Base-by-base conservation (phyloP, 2,888 invertebrate genomes). In the Nemoura dubitans region DNA sequence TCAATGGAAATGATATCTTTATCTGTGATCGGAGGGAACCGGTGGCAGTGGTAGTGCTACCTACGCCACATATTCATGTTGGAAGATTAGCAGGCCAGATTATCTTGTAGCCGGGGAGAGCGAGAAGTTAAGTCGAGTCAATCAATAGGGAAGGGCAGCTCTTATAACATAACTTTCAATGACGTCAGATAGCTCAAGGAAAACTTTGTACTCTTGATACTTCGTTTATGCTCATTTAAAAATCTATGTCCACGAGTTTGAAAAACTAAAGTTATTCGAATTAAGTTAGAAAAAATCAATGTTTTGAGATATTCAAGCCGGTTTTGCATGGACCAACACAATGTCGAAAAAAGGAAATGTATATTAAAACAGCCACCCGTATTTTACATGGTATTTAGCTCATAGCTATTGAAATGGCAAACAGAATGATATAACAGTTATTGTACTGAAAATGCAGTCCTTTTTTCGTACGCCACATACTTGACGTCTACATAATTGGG, bases 161-260 rank as follows among this genome's bases (percentile, higher is more conserved):
- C 59, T 59, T 59, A 59, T 59, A 59, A 59, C 59, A 59, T 59
- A 59, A 59, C 59, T 59, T 59, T 21, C 59, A 59, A 21, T 59
- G 59, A 59, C 59, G 59, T 59, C 59, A 59, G 59, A 59, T 59
- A 59, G 21, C 59, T 59, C 59, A 59, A 21, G 59, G 59, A 59
- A 59, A 59, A 59, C 59, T 59, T 59, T 59, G 2, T 59, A 16
- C 59, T 59, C 59, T 59, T 59, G 59, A 59, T 59, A 59, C 59
- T 59, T 59, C 59, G 59, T 59, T 59, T 59, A 59, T 59, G 59
- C 59, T 59, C 59, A 59, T 59, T 59, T 59, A 59, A 59, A 59
- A 59, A 59, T 10, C 59, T 59, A 59, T 59, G 59, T 59, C 59
- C 59, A 59, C 14, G 59, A 59, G 59, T 59, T 59, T 7, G 59